These are phyloP conservation scores for Miichthys miiuy DNA, from an alignment of 2,797 vertebrate species.

Conservation along the genomic window DNA sequence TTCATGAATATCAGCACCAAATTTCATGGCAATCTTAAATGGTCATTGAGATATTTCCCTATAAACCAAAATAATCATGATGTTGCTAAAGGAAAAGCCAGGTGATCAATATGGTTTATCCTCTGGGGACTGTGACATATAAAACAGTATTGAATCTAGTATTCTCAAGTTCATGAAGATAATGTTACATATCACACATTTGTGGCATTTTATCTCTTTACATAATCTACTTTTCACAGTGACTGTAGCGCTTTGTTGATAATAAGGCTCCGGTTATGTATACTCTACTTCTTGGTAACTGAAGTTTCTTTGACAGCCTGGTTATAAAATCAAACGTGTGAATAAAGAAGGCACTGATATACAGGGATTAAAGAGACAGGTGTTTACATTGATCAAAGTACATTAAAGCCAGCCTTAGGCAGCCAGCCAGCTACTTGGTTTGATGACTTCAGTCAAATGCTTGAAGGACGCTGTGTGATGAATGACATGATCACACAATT, in stretches of 20 bases:
- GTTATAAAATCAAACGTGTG: background rate
- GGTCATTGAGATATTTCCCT: background rate
- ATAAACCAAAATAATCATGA: background rate
- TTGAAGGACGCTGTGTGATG: slow-evolving; percentile 61
- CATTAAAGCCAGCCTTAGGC: background rate
- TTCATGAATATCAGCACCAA: background rate
- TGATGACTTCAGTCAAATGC: slow-evolving; percentile 35
- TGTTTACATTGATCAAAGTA: slow-evolving; percentile 17
- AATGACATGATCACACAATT: slow-evolving; percentile 63
- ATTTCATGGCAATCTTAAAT: background rate
- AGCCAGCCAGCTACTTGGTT: slow-evolving; percentile 13
- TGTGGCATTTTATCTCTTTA: no score
- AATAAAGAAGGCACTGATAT: slow-evolving; percentile 5
- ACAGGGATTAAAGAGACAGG: slow-evolving; percentile 24
- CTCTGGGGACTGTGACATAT: background rate
- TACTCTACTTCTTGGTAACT: background rate
- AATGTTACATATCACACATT: no score
- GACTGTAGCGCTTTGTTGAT: background rate
- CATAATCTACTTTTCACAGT: no score
- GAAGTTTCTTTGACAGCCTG: background rate
- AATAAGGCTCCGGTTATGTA: background rate
- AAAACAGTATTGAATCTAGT: no score
- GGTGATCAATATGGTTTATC: background rate
- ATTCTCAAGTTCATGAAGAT: no score
- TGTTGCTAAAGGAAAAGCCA: background rate